phyloP scores from a whole-genome alignment of 2,113 vertebrate genomes.

The Stigmatopora argus region DNA sequence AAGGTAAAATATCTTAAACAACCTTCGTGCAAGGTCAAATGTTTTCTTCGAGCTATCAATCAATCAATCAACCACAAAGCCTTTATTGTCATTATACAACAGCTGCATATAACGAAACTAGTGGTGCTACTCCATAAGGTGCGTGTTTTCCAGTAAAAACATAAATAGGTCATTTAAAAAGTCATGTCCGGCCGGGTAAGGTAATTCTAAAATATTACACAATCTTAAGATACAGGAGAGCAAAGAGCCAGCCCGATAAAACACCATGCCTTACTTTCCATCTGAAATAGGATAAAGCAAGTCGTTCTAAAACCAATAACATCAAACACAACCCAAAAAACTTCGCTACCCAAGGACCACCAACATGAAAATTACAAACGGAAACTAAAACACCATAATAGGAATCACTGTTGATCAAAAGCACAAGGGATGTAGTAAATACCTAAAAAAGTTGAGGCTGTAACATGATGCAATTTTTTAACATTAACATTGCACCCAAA shows the following conservation, averaged over 20 bases:
- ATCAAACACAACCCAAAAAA: not conserved
- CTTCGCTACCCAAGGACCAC: not conserved
- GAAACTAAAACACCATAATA: not conserved
- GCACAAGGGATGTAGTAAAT: not conserved
- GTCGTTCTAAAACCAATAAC: not conserved
- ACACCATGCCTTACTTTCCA: no score
- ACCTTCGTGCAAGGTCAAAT: not conserved
- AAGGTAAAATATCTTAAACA: not conserved
- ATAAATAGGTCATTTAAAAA: no score
- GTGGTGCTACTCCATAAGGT: no score
- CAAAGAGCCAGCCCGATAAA: no score
- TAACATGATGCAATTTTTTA: not conserved
- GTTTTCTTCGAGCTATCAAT: not conserved
- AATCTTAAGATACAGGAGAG: no score
- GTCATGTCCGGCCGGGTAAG: no score
- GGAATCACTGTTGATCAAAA: not conserved
- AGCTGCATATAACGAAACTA: no score
- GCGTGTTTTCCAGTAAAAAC: no score
- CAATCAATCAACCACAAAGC: no score
- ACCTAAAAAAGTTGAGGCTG: not conserved
- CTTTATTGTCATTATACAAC: no score
- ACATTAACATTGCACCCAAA: not conserved
- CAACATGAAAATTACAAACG: not conserved
- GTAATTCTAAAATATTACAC: no score
- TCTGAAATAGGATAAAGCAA: not conserved